These are phyloP conservation scores for Thaleichthys pacificus DNA, from an alignment of 2,797 vertebrate species.

Conservation along the genomic window DNA sequence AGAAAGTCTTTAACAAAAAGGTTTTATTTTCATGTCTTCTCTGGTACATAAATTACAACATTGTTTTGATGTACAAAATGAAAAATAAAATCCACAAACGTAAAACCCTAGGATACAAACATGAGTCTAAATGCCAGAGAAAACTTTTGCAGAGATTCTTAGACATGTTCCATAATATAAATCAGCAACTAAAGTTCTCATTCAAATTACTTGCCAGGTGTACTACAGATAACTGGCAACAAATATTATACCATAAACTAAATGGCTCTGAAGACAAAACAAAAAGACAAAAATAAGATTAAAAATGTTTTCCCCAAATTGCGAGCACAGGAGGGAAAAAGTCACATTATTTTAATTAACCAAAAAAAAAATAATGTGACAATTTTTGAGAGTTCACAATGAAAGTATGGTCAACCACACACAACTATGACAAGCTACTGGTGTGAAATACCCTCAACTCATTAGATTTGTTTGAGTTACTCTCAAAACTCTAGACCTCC, in stretches of 20 bases:
- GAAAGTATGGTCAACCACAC: background rate
- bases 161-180: constrained; percentile 34
- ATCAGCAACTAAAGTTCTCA: constrained; percentile 43
- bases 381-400: no score
- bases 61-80: constrained; percentile 55
- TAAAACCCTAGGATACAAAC: constrained; percentile 31
- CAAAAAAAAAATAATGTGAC: no score
- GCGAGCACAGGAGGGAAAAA: background rate
- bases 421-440: background rate
- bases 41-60: constrained; percentile 73
- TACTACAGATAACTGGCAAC: background rate
- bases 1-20: constrained; percentile 43
- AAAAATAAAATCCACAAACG: constrained; percentile 55
- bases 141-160: constrained; percentile 16
- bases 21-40: constrained; percentile 69
- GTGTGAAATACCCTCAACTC: background rate
- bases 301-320: background rate
- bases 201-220: constrained; percentile 6
- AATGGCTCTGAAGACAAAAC: background rate
- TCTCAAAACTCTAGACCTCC: background rate
- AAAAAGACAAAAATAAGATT: constrained; percentile 5
- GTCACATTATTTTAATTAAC: no score
- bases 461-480: background rate
- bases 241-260: background rate
- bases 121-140: constrained; percentile 34